Conservation (phyloP, 1,140 invertebrate species). For the Choristoneura fumiferana region DNA sequence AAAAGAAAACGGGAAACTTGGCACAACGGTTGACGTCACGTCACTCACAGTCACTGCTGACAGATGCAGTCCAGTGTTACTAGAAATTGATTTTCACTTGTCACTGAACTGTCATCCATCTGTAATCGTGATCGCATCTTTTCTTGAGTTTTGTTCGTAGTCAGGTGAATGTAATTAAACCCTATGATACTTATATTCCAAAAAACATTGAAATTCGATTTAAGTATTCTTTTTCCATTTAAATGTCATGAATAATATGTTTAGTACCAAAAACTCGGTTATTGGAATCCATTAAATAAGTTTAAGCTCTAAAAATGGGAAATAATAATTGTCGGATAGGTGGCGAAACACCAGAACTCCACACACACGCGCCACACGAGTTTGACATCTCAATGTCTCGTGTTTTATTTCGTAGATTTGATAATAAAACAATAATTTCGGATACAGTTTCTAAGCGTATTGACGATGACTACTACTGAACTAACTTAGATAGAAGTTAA, state of each 20-base stretch:
- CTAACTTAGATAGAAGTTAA: slow-evolving; percentile 6
- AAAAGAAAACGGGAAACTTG: slow-evolving; percentile 14
- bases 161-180: not conserved
- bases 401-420: slow-evolving; percentile 12
- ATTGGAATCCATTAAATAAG: too few relatives aligned
- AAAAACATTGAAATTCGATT: too few relatives aligned
- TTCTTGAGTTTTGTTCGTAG: not conserved
- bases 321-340: too few relatives aligned
- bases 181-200: too few relatives aligned
- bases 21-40: slow-evolving; percentile 4
- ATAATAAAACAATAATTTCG: slow-evolving; percentile 16
- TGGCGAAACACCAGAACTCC: not conserved
- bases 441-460: not conserved
- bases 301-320: too few relatives aligned
- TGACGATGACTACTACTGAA: slow-evolving; percentile 14
- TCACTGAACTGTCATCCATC: not conserved
- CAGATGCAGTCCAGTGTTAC: not conserved
- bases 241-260: too few relatives aligned
- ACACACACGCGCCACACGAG: not conserved
- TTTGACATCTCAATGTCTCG: slow-evolving; percentile 8
- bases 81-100: not conserved
- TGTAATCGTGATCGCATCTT: not conserved
- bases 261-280: too few relatives aligned
- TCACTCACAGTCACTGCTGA: slow-evolving; percentile 5
- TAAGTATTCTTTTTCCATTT: too few relatives aligned